Evolutionary conservation across 2,888 invertebrate species (phyloP).

Genomic region (Epistrophella euchroma): DNA sequence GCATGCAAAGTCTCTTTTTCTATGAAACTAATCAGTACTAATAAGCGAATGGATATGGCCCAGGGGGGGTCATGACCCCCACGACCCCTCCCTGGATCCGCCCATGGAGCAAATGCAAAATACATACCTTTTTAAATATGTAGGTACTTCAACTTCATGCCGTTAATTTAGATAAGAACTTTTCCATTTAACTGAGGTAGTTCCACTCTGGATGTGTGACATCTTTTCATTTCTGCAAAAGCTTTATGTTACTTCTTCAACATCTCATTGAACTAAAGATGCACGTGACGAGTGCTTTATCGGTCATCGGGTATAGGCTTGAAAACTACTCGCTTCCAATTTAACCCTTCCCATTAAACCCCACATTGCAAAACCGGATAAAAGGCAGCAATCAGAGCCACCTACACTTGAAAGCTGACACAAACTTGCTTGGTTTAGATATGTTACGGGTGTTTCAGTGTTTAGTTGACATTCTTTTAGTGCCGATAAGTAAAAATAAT

Average conservation of each 20-base stretch:
- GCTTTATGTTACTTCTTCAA: constrained; percentile 32
- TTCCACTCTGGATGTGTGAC: constrained; percentile 42
- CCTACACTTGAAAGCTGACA: constrained; percentile 64
- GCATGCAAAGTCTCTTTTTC: no score
- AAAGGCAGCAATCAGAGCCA: constrained; percentile 41
- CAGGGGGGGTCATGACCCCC: no score
- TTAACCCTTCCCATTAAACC: constrained; percentile 9
- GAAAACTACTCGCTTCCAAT: constrained; percentile 7
- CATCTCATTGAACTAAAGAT: constrained; percentile 53
- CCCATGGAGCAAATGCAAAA: no score
- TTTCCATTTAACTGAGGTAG: constrained; percentile 28
- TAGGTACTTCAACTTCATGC: constrained; percentile 30
- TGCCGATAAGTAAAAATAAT: constrained; percentile 72
- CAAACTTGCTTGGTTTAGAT: constrained; percentile 27
- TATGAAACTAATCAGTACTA: no score
- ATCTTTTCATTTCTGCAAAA: constrained; percentile 10
- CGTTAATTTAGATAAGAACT: constrained; percentile 67
- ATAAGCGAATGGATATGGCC: no score
- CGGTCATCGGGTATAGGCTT: constrained; percentile 15
- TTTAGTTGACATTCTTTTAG: constrained; percentile 64
- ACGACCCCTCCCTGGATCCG: no score
- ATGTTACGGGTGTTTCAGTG: constrained; percentile 43
- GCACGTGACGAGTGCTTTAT: constrained; percentile 51
- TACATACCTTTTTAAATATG: background rate
- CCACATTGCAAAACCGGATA: constrained; percentile 21